Base-by-base conservation (phyloP, 2,888 invertebrate genomes). In the Bombyx huttoni region DNA sequence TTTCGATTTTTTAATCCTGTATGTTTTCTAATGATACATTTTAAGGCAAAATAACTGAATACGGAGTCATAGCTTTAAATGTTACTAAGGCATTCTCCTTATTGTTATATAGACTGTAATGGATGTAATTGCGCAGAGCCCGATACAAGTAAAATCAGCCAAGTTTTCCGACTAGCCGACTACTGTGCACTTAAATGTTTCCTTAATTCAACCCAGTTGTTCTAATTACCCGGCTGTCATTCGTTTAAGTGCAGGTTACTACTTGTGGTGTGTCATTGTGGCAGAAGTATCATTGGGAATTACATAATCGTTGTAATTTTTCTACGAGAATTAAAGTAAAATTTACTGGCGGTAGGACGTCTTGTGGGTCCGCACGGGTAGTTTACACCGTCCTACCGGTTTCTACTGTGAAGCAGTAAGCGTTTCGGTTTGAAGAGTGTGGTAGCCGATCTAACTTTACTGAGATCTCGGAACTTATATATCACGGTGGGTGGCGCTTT, bases 201-300 rank as follows among this genome's bases (percentile, higher is more conserved):
- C 70, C 68, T 70, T 71, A 62, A 69, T 69, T 71, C 62, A 65
- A 55, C 59, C 56, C 55, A 68, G 64, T 70, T 64, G 66, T 51
- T 63, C 55, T 67, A 67, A 68, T 73, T 73, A 74, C 60, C 70
- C 72, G 69, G 58, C 54, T 53, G 58, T 69, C 68, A 69, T 73
- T 75, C 72, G 73, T 72, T 70, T 40, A 70, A 58, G 50, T 55
- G 55, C 57, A 59, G 54, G 56, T 55, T 52, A 53, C 51, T 52
- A 53, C 51, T 50, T 48, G 50, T 56, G 53, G 62, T 62, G 57
- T 67, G 58, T 68, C 65, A 67, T 46, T 55, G 53, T 52, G 58
- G 51, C 55, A 57, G 54, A 50, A 46, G 40, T 24, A 24, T 40
- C 12, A 40, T 40, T 40, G 40, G 40, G 40, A 10, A 40, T 8